phyloP scores from a whole-genome alignment of 2,113 vertebrate genomes.

The Tragulus kanchil region DNA sequence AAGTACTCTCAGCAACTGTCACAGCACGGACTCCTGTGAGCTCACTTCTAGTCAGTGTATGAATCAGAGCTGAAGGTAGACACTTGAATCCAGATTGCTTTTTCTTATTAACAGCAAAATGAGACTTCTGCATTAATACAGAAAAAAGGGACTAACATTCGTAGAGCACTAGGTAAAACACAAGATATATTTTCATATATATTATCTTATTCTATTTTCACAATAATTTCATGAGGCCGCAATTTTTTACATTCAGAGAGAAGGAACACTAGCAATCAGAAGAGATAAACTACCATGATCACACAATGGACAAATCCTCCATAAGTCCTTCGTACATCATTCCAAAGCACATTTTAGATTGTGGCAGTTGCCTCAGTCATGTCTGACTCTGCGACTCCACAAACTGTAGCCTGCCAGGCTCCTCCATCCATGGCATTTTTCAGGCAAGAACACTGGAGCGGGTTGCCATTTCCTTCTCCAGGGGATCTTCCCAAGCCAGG shows the following conservation, averaged over 20 bases:
- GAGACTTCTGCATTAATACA: not conserved
- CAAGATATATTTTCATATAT: not conserved
- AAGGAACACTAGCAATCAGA: not conserved
- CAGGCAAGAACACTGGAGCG: too few species aligned
- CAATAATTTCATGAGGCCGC: not conserved
- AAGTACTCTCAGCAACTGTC: not conserved
- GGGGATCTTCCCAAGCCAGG: too few species aligned
- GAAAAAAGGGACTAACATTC: not conserved
- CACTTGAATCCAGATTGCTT: not conserved
- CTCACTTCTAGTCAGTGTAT: not conserved
- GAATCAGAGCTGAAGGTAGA: not conserved
- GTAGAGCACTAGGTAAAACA: not conserved
- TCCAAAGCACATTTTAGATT: not conserved
- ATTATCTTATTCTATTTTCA: not conserved
- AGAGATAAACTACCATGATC: not conserved
- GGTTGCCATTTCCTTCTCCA: too few species aligned
- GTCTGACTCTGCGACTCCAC: too few species aligned
- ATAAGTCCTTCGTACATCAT: not conserved
- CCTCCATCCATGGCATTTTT: too few species aligned
- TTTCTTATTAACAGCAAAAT: not conserved
- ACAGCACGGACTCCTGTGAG: not conserved
- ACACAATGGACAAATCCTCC: not conserved
- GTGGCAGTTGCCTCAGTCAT: too few species aligned
- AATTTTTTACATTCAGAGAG: slow-evolving; percentile 11
- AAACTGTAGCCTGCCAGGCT: too few species aligned